Conservation (phyloP, 2,888 invertebrate species). For the Teinopalpus imperialis region DNA sequence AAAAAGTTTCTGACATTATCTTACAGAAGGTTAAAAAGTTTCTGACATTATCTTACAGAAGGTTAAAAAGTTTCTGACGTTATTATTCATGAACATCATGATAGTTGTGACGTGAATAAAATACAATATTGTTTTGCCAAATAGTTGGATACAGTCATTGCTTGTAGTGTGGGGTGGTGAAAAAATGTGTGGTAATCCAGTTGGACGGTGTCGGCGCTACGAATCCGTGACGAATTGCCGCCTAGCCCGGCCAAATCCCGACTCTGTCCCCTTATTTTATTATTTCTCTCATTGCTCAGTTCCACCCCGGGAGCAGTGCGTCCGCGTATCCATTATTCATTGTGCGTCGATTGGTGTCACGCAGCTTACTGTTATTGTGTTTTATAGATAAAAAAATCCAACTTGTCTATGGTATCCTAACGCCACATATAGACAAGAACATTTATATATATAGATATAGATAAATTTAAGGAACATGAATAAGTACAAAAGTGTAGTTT, state of each 20-base stretch:
- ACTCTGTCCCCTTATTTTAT: slow-evolving; percentile 52
- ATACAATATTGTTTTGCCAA: no score
- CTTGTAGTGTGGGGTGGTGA: slow-evolving; percentile 20
- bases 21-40: no score
- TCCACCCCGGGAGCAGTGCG: slow-evolving; percentile 32
- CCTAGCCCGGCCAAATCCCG: slow-evolving; percentile 42
- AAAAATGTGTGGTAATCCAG: slow-evolving; percentile 36
- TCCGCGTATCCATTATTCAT: slow-evolving; percentile 65
- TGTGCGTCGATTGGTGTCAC: slow-evolving; percentile 35
- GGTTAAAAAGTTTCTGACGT: no score
- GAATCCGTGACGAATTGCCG: slow-evolving; percentile 69
- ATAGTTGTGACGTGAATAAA: no score
- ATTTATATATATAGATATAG: no score
- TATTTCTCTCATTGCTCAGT: slow-evolving; percentile 47
- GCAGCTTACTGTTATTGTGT: slow-evolving; percentile 26
- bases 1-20: no score
- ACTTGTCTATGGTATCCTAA: slow-evolving; percentile 4
- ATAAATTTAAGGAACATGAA: no score
- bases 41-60: no score
- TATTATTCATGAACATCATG: no score
- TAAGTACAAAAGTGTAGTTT: no score
- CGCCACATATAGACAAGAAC: no score
- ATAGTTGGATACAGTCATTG: no score
- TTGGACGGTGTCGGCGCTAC: slow-evolving; percentile 41
- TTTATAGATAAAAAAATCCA: slow-evolving; percentile 14